Evolutionary conservation across 2,888 invertebrate species (phyloP).

Genomic region (Seladonia tumulorum): DNA sequence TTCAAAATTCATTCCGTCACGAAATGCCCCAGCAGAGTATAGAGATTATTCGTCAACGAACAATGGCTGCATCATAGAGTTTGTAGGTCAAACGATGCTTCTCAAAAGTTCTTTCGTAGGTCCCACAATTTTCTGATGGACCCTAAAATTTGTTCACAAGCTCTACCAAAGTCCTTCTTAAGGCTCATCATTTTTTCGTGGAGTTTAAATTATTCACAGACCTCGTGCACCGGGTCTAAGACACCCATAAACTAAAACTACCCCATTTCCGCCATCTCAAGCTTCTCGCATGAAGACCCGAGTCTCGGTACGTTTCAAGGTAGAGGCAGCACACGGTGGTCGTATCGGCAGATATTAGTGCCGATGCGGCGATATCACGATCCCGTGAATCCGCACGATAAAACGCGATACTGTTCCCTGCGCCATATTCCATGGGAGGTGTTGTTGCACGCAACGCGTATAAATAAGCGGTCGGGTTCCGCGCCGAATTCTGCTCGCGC

Average conservation of each 20-base stretch:
- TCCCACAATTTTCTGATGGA: background rate
- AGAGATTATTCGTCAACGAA: background rate
- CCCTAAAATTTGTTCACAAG: background rate
- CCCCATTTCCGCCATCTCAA: background rate
- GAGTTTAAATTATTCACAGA: background rate
- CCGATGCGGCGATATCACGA: constrained; percentile 60
- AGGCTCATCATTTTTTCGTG: background rate
- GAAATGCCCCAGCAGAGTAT: background rate
- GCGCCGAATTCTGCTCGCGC: constrained; percentile 9
- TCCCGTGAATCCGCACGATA: constrained; percentile 66
- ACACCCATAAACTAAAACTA: background rate
- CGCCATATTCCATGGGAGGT: constrained; percentile 33
- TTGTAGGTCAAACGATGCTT: background rate
- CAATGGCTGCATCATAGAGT: background rate
- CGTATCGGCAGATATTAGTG: constrained; percentile 50
- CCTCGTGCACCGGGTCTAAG: background rate
- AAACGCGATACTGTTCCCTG: constrained; percentile 55
- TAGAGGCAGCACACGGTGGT: background rate
- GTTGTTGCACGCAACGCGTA: constrained; percentile 67
- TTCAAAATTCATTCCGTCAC: background rate
- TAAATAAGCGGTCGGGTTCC: constrained; percentile 46
- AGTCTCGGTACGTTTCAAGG: background rate
- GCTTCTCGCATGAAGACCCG: background rate
- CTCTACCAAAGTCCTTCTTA: background rate
- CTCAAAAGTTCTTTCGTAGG: background rate